phyloP scores from a whole-genome alignment of 2,113 vertebrate species.

The Arenaria interpres region DNA sequence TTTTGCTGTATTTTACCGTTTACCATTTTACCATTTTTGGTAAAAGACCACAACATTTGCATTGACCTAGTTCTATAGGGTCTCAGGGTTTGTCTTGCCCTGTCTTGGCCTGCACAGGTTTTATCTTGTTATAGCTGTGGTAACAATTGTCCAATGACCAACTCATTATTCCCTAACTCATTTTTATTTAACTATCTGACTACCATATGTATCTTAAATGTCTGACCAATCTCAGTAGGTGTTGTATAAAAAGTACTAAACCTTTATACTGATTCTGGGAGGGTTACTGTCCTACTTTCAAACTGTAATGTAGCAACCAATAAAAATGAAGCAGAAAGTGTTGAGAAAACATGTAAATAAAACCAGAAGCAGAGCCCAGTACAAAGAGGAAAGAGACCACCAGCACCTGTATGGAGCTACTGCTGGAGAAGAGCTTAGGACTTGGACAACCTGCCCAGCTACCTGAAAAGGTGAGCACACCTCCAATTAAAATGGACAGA shows the following conservation, averaged over 20 bases:
- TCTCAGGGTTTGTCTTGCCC: background rate
- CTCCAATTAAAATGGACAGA: background rate
- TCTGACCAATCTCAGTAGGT: background rate
- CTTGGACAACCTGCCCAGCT: background rate
- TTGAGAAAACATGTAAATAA: background rate
- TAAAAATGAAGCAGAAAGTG: background rate
- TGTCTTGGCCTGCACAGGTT: background rate
- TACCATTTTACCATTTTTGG: background rate
- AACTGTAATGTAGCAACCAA: background rate
- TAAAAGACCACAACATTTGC: background rate
- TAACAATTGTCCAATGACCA: background rate
- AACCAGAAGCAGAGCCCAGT: background rate
- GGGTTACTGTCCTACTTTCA: background rate
- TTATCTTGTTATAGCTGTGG: background rate
- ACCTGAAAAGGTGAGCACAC: background rate
- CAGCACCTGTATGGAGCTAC: background rate
- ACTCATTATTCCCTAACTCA: background rate
- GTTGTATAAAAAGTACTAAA: background rate
- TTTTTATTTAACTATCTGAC: background rate
- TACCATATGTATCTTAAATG: background rate
- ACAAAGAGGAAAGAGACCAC: background rate
- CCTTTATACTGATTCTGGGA: background rate
- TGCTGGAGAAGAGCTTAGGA: background rate
- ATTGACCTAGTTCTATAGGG: accelerated
- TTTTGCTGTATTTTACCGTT: background rate